A percentile compares a stretch with the other conserved stretches of the same genome.
phyloP scores from a whole-genome alignment of 2,797 vertebrate species.

The Clamator glandarius region DNA sequence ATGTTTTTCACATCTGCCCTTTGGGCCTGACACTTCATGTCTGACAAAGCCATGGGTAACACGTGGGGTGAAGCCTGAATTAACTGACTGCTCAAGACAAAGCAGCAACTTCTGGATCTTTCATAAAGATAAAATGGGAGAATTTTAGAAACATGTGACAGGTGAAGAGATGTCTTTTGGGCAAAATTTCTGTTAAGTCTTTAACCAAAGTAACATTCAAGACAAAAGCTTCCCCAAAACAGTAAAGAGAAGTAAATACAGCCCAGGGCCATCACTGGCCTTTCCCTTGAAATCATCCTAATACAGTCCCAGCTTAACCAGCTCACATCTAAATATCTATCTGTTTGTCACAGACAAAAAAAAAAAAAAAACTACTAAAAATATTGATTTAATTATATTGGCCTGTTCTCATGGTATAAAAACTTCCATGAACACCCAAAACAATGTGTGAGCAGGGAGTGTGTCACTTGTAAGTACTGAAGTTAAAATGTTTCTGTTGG shows the following conservation, averaged over 20 bases:
- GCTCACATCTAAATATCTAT: neutral
- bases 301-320: neutral
- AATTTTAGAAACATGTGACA: constrained; percentile 2
- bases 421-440: constrained; percentile 5
- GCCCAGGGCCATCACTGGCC: neutral
- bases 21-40: neutral
- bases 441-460: neutral
- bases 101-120: neutral
- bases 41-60: neutral
- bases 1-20: neutral
- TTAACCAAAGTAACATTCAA: neutral
- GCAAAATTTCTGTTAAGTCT: neutral
- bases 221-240: neutral
- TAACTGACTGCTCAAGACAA: neutral
- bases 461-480: neutral
- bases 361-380: neutral
- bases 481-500: constrained; percentile 40
- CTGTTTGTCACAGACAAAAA: neutral
- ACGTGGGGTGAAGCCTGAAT: neutral
- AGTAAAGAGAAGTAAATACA: neutral
- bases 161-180: neutral
- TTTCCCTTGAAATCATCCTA: neutral
- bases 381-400: constrained; percentile 11
- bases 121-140: neutral
- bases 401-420: neutral